phyloP scores from a whole-genome alignment of 2,888 invertebrate species.

The Drosophila histrio region DNA sequence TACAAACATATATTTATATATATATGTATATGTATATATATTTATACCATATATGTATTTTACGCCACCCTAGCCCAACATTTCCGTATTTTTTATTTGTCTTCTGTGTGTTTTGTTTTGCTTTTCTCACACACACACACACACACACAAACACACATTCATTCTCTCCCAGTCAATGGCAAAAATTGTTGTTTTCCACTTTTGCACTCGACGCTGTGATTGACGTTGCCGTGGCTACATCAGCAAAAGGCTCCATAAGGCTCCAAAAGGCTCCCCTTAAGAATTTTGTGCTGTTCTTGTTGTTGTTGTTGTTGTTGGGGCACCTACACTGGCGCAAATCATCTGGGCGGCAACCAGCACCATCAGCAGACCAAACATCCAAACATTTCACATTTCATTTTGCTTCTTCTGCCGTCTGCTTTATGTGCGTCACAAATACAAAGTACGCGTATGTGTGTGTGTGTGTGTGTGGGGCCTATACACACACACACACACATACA shows the following conservation, averaged over 20 bases:
- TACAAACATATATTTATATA: constrained; percentile 1
- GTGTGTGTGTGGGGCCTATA: constrained; percentile 15
- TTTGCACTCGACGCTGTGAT: constrained; percentile 62
- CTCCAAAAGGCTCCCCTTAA: constrained; percentile 39
- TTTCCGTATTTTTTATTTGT: constrained; percentile 53
- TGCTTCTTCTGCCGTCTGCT: constrained; percentile 54
- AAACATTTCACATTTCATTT: constrained; percentile 66
- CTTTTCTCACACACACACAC: constrained; percentile 37
- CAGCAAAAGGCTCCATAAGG: constrained; percentile 37
- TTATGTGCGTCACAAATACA: constrained; percentile 55
- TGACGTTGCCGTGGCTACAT: constrained; percentile 70
- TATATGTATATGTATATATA: background rate
- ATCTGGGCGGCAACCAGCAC: constrained; percentile 83
- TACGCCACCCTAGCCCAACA: constrained; percentile 53
- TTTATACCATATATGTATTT: background rate
- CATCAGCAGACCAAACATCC: constrained; percentile 66
- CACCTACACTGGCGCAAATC: constrained; percentile 77
- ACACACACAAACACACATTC: constrained; percentile 5
- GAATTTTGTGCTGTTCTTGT: constrained; percentile 25
- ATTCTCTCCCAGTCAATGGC: constrained; percentile 14
- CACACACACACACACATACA: constrained; percentile 33
- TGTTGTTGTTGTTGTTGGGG: constrained; percentile 39
- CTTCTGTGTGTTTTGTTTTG: constrained; percentile 56
- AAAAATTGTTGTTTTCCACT: constrained; percentile 49
- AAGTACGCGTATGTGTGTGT: constrained; percentile 26